These are phyloP conservation scores for Drosophila dunni DNA, from an alignment of 1,140 invertebrate species.

Conservation along the genomic window DNA sequence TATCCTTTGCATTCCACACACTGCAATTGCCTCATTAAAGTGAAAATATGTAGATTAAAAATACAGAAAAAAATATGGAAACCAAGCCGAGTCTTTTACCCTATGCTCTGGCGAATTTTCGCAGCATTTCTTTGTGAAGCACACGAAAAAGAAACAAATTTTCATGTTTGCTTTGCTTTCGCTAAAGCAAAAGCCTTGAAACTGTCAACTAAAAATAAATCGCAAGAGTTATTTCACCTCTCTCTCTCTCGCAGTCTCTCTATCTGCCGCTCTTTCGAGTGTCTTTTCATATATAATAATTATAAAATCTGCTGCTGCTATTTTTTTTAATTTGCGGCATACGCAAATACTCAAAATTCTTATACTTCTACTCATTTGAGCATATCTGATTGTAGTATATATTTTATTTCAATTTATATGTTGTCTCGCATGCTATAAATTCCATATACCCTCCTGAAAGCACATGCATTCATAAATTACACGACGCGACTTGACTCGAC, in stretches of 20 bases:
- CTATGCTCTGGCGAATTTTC: conserved; percentile 48
- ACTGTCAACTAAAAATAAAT: conserved; percentile 83
- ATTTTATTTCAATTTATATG: conserved; percentile 65
- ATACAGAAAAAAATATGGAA: conserved; percentile 13
- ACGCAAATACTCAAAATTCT: conserved; percentile 26
- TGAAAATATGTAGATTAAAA: conserved; percentile 61
- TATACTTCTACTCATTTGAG: conserved; percentile 21
- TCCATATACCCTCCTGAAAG: conserved; percentile 20
- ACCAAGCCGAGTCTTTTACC: conserved; percentile 29
- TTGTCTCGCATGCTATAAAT: conserved; percentile 47
- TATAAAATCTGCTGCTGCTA: conserved; percentile 51
- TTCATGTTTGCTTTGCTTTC: conserved; percentile 50
- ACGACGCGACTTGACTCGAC: conserved; percentile 11
- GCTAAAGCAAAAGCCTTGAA: conserved; percentile 70
- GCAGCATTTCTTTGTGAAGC: conserved; percentile 45
- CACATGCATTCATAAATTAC: conserved; percentile 50
- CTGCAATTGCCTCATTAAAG: conserved; percentile 63
- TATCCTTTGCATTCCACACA: conserved; percentile 37
- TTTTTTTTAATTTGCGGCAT: conserved; percentile 60
- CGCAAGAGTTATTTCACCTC: conserved; percentile 55
- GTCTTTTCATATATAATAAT: conserved; percentile 62
- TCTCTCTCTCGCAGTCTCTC: conserved; percentile 36
- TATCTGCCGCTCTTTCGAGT: conserved; percentile 24
- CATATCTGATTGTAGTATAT: conserved; percentile 42
- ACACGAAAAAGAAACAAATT: background rate